Base-by-base conservation (phyloP, 2,797 vertebrate species). In the Notolepis coatsorum region DNA sequence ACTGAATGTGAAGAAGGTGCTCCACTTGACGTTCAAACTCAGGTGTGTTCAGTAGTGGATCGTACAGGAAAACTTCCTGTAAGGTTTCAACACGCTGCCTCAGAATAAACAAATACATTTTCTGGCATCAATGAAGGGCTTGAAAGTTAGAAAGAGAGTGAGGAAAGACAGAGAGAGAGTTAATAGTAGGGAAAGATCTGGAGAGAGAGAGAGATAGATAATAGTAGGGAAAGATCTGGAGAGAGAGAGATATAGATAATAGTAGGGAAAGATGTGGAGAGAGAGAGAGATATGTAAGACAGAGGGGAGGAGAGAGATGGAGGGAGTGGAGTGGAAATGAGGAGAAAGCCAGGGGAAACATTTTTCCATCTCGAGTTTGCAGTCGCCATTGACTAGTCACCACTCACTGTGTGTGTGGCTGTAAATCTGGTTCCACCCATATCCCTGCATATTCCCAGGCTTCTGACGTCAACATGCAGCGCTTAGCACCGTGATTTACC, bases 211-310 rank as follows among this genome's bases (percentile, higher is more conserved):
- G 18, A 1, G 24, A 49, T 72, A 68, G 73, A 84, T 75, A 63
- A 55, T 51, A 8, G n/a, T 2, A 45, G 20, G 71, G 75, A 82
- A 74, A 13, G 71, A 88, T 82, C 77, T 72, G 73, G 71, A 70
- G 80, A 77, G 68, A 86, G 84, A 73, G 43, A 68, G 64, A 81
- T 71, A 85, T 57, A 30, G 63, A 77, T 60, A 71, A 81, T 78
- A 33, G 25, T 7, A 24, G 13, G 5, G 33, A 37, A 13, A 27
- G 35, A 15, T 12, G 23, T 9, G 31, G 7, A 5, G 9, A 50
- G 15, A 33, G 27, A 31, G n/a, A 33, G 3, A 20, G 15, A 12
- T 7, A 23, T 18, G 20, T 4, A 25, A 10, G 24, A 21, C n/a
- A n/a, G n/a, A n/a, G n/a, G n/a, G 47, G 43, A 4, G 48, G n/a